These are phyloP conservation scores for Tetragonisca angustula DNA, from an alignment of 2,888 invertebrate species.

Conservation along the genomic window DNA sequence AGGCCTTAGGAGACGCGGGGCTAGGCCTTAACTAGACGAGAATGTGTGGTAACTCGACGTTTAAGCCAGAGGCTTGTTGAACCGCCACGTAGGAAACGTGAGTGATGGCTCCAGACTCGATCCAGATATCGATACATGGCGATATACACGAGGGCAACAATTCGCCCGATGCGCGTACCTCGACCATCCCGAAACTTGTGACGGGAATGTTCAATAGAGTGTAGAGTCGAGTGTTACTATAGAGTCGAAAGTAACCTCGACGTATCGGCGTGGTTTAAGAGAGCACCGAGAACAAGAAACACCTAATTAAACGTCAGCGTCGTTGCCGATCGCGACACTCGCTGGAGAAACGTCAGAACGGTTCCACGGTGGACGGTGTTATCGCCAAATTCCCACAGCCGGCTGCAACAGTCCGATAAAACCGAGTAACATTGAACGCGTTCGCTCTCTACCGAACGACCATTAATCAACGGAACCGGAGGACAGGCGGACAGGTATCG, in stretches of 20 bases:
- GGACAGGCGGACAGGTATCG: constrained; percentile 29
- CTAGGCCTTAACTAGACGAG: constrained; percentile 67
- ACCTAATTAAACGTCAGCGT: constrained; percentile 27
- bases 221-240: no score
- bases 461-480: constrained; percentile 36
- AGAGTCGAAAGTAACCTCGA: no score
- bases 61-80: constrained; percentile 65
- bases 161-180: neutral
- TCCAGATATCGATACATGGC: constrained; percentile 39
- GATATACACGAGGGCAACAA: constrained; percentile 21
- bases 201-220: no score
- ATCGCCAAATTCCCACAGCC: constrained; percentile 26
- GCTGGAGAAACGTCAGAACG: neutral
- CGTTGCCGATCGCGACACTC: neutral
- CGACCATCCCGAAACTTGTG: no score
- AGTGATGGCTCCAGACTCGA: constrained; percentile 70
- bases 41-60: constrained; percentile 71
- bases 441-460: constrained; percentile 16
- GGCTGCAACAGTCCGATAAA: constrained; percentile 23
- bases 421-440: constrained; percentile 3
- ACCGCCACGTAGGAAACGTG: constrained; percentile 76
- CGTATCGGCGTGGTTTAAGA: neutral
- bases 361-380: neutral
- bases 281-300: neutral
- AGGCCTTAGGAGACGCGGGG: constrained; percentile 56